These are phyloP conservation scores for Cataglyphis livida DNA, from an alignment of 2,888 invertebrate species.

Conservation along the genomic window DNA sequence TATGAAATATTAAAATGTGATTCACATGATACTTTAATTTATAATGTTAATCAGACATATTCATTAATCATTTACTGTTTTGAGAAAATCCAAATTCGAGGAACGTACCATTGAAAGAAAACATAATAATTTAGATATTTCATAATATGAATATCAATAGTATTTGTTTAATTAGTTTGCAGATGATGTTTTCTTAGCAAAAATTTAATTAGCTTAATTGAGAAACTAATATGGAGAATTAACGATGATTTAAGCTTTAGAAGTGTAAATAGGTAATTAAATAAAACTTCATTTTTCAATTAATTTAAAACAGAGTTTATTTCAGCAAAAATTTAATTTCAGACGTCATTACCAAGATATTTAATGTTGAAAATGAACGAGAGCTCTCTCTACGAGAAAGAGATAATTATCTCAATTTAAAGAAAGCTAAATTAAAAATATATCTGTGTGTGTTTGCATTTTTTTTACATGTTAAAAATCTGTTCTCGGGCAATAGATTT, in stretches of 20 bases:
- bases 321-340: conserved; percentile 42
- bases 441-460: not conserved
- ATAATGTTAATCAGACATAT: conserved; percentile 21
- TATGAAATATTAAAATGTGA: not conserved
- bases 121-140: not conserved
- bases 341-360: conserved; percentile 35
- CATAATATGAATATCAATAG: not conserved
- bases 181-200: conserved; percentile 9
- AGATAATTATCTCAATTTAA: conserved; percentile 21
- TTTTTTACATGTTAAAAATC: not conserved
- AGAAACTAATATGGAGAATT: conserved; percentile 39
- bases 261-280: conserved; percentile 33
- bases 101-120: not conserved
- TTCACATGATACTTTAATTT: not conserved
- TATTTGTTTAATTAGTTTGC: conserved; percentile 10
- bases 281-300: conserved; percentile 44
- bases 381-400: not conserved
- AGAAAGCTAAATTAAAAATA: conserved; percentile 15
- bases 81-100: not conserved
- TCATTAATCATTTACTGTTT: conserved; percentile 22
- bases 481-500: not conserved
- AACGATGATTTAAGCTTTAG: conserved; percentile 29
- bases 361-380: conserved; percentile 33
- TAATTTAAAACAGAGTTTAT: conserved; percentile 41
- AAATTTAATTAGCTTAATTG: conserved; percentile 48